Evolutionary conservation across 2,113 vertebrate species (phyloP).

Genomic region (Pedetes capensis): DNA sequence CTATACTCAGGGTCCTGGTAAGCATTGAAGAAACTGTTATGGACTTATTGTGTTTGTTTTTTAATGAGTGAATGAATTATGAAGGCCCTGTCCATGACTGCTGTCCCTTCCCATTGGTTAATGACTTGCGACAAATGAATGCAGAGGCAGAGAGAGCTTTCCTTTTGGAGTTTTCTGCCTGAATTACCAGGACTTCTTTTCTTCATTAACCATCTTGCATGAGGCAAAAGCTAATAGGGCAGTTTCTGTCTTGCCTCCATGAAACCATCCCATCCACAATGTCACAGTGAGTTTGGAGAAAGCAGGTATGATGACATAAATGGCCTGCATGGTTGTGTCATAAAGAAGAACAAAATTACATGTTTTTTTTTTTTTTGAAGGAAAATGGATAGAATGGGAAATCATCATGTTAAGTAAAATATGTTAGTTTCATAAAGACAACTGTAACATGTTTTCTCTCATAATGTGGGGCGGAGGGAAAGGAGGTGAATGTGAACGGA

Average conservation of each 20-base stretch:
- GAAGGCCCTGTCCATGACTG: not conserved
- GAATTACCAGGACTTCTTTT: not conserved
- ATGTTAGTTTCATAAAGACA: not conserved
- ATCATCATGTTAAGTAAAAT: not conserved
- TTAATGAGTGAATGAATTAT: not conserved
- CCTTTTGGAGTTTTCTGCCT: not conserved
- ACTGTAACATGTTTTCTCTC: not conserved
- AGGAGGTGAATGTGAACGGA: not conserved
- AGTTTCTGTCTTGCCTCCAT: not conserved
- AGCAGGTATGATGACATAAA: not conserved
- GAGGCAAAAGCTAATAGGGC: not conserved
- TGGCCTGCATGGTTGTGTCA: not conserved
- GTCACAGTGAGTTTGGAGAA: not conserved
- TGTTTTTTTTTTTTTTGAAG: too few species aligned
- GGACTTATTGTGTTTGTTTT: not conserved
- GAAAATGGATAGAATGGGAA: not conserved
- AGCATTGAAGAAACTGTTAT: not conserved
- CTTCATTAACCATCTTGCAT: not conserved
- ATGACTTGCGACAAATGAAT: not conserved
- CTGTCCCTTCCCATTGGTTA: not conserved
- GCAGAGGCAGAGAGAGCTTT: too few species aligned
- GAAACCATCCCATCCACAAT: not conserved
- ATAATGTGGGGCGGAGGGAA: not conserved
- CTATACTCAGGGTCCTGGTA: not conserved
- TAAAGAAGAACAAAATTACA: not conserved